Percentiles rank a stretch among this genome's conserved stretches.
These are phyloP conservation scores for Tachina fera DNA, from an alignment of 2,888 invertebrate species.

Conservation along the genomic window DNA sequence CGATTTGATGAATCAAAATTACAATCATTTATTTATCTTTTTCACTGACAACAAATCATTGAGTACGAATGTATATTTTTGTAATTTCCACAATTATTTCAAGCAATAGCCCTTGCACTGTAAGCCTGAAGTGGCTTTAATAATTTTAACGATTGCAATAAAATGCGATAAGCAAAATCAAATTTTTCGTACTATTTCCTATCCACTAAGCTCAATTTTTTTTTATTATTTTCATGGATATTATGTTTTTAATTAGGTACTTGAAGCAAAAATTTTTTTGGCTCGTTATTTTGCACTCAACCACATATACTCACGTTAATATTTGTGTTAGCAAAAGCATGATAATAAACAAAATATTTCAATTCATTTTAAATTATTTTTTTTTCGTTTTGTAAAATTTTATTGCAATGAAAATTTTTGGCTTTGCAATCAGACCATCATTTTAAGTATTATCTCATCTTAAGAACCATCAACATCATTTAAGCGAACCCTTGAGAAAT, in stretches of 20 bases:
- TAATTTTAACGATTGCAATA: constrained; percentile 1
- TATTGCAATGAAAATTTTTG: constrained; percentile 57
- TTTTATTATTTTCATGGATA: constrained; percentile 35
- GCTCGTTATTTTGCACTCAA: constrained; percentile 29
- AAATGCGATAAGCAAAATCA: neutral
- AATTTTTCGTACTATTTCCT: neutral
- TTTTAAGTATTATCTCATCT: constrained; percentile 62
- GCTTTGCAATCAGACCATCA: constrained; percentile 69
- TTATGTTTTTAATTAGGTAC: constrained; percentile 56
- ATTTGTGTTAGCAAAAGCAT: constrained; percentile 16
- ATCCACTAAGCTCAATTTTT: neutral
- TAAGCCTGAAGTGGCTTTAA: neutral
- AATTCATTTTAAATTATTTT: neutral
- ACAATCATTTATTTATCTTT: too few relatives aligned
- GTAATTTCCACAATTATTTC: too few relatives aligned
- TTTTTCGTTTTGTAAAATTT: neutral
- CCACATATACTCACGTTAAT: constrained; percentile 35
- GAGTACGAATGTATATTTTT: too few relatives aligned
- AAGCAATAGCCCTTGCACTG: too few relatives aligned
- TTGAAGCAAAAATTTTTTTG: constrained; percentile 34
- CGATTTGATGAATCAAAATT: too few relatives aligned
- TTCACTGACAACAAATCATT: too few relatives aligned
- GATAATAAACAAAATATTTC: constrained; percentile 28
- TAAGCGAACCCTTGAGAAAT: constrained; percentile 54
- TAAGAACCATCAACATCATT: constrained; percentile 45